phyloP scores from a whole-genome alignment of 2,797 vertebrate species.

The Anguilla pacifica region DNA sequence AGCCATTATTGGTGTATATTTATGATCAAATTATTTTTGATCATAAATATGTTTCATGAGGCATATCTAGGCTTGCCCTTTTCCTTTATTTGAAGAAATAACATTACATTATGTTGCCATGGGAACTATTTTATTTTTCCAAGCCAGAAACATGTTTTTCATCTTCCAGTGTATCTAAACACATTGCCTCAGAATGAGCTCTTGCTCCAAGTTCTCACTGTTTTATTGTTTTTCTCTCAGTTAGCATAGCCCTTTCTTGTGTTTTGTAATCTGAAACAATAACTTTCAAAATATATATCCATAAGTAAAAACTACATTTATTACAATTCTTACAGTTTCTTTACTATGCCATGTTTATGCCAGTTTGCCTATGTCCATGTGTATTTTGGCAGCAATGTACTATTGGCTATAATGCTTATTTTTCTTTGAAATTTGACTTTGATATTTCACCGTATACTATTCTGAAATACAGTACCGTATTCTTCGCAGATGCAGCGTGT shows the following conservation, averaged over 20 bases:
- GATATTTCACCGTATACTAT: background rate
- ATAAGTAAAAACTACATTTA: background rate
- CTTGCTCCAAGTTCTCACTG: background rate
- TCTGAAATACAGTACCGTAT: background rate
- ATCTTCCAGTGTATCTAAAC: background rate
- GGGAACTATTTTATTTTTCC: conserved; percentile 7
- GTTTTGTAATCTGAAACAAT: background rate
- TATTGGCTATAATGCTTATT: background rate
- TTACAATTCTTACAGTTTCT: background rate
- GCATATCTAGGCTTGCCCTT: background rate
- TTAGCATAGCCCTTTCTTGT: background rate
- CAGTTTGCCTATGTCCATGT: background rate
- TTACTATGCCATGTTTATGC: too few relatives aligned
- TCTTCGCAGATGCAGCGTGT: background rate
- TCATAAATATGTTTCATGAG: background rate
- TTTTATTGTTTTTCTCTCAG: background rate
- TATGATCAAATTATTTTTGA: background rate
- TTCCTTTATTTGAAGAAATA: background rate
- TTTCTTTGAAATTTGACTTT: background rate
- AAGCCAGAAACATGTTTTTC: conserved; percentile 3
- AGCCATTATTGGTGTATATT: background rate
- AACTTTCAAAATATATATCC: background rate
- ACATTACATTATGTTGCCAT: background rate
- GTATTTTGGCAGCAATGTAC: background rate
- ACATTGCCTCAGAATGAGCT: background rate